These are phyloP conservation scores for Rhynchophorus ferrugineus DNA, from an alignment of 1,140 invertebrate genomes.

Conservation along the genomic window DNA sequence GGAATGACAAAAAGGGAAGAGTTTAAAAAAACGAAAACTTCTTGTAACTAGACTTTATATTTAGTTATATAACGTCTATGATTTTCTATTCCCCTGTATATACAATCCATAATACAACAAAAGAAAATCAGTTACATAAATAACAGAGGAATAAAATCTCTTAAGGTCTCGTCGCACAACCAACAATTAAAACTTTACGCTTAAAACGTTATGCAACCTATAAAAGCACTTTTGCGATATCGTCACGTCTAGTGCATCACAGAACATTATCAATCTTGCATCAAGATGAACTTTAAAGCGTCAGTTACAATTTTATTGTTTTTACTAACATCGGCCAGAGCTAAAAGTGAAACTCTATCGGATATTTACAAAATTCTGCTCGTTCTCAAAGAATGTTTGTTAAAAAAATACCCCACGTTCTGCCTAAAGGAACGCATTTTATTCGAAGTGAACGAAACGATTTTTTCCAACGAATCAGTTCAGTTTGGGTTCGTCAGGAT, in stretches of 20 bases:
- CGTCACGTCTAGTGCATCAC: conserved; percentile 10
- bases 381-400: conserved; percentile 39
- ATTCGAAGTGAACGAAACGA: conserved; percentile 47
- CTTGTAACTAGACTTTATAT: no score
- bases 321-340: no score
- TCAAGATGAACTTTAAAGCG: no score
- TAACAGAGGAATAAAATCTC: no score
- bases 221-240: conserved; percentile 15
- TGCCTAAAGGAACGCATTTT: conserved; percentile 49
- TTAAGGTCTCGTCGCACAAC: conserved; percentile 4
- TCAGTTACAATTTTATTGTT: no score
- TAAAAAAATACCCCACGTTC: conserved; percentile 38
- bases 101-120: no score
- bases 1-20: no score
- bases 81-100: no score
- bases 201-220: conserved; percentile 16
- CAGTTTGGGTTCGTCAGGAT: conserved; percentile 50
- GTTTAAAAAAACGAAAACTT: no score
- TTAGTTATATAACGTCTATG: no score
- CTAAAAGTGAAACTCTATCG: conserved; percentile 10
- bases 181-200: conserved; percentile 19
- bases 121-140: no score
- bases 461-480: conserved; percentile 50
- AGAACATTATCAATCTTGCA: no score
- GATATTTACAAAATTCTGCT: conserved; percentile 23